Base-by-base conservation (phyloP, 2,888 invertebrate genomes). In the Rhingia rostrata region DNA sequence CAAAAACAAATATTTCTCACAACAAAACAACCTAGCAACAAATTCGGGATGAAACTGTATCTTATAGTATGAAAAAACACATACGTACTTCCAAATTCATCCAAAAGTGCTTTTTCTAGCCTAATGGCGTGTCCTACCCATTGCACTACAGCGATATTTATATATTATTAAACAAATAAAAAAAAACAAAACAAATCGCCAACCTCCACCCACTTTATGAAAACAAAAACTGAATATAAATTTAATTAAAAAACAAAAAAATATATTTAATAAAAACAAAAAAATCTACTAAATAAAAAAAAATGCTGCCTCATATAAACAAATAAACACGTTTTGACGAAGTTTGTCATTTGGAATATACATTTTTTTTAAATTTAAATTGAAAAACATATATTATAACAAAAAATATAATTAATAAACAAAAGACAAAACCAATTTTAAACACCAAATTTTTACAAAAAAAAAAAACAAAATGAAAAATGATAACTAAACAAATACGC, bases 401-500 rank as follows among this genome's bases (percentile, higher is more conserved):
- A 53, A 54, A 32, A 61, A 56, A 30, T 54, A 54, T 63, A 22
- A 69, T 47, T 69, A 58, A 66, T 33, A 72, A 22, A 22, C n/a
- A 83, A 78, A 83, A 79, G 83, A 84, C 84, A 80, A 84, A 84
- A 80, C 84, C 80, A 84, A 84, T 84, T 80, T 84, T 84, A 66
- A 84, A 84, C 80, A 84, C 84, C 80, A 84, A 84, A 80, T 80
- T 79, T 84, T 84, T 84, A 84, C 80, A 84, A 84, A 73, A 78
- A 79, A 64, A 72, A 35, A 47, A 6, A 79, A 79, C 66, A 66
- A 14, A 56, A 73, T 64, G 60, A 35, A 45, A 12, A 45, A 67
- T 67, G 22, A 41, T 73, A 78, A 78, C 66, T 56, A 63, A 69
- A 80, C 49, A 78, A 79, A 79, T 74, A 69, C 53, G 84, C 84